Conservation (phyloP, 30 jellyfish, hydroid and myxozoan genomes). For the Hydractinia echinata region DNA sequence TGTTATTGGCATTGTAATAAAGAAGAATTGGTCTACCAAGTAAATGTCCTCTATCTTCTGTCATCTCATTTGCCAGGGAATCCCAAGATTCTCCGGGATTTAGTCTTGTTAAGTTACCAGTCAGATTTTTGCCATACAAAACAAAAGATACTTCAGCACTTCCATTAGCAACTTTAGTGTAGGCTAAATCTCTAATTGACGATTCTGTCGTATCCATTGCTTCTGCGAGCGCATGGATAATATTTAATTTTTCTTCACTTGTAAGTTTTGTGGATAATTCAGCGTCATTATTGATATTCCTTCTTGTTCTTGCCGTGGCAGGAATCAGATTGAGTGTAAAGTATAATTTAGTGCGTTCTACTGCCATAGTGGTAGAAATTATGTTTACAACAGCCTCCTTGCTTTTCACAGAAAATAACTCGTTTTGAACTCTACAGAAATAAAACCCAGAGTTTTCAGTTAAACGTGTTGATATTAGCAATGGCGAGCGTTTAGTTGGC, state of each 20-base stretch:
- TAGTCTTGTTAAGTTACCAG: background rate
- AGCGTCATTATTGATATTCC: no score
- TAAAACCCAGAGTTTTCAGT: slow-evolving; percentile 51
- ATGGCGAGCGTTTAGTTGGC: slow-evolving; percentile 18
- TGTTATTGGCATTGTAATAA: slow-evolving; percentile 32
- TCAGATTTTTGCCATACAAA: slow-evolving; percentile 20
- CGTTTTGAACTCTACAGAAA: slow-evolving; percentile 46
- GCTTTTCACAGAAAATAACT: slow-evolving; percentile 35
- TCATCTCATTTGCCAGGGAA: slow-evolving; percentile 37
- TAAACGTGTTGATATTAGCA: slow-evolving; percentile 25
- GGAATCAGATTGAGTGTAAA: slow-evolving; percentile 14
- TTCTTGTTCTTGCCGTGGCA: no score
- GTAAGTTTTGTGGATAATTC: background rate
- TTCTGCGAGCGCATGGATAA: slow-evolving; percentile 7
- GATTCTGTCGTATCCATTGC: slow-evolving; percentile 33
- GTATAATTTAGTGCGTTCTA: slow-evolving; percentile 21
- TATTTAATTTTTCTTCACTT: background rate
- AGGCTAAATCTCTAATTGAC: slow-evolving; percentile 22
- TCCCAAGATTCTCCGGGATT: slow-evolving; percentile 35
- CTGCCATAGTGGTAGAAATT: slow-evolving; percentile 6
- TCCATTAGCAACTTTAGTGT: background rate
- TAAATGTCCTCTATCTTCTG: slow-evolving; percentile 51
- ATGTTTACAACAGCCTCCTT: slow-evolving; percentile 48
- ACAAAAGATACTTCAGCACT: slow-evolving; percentile 37
- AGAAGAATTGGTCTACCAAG: slow-evolving; percentile 41